A percentile compares a stretch with the other conserved stretches of the same genome.
These are phyloP conservation scores for Nephrotoma flavescens DNA, from an alignment of 2,888 invertebrate species.

Conservation along the genomic window DNA sequence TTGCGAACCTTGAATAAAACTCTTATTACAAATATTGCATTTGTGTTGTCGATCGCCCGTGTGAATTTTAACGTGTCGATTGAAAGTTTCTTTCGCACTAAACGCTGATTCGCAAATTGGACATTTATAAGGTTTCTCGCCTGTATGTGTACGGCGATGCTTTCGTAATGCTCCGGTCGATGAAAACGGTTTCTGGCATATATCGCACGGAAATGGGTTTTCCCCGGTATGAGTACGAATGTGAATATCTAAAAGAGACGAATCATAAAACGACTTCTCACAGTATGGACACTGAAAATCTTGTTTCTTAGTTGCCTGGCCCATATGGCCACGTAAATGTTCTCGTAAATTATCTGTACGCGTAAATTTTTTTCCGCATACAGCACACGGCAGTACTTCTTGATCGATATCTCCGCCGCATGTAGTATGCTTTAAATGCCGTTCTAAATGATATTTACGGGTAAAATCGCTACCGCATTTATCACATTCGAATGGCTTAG, in stretches of 20 bases:
- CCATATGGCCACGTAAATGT: slow-evolving; percentile 53
- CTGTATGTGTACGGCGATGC: slow-evolving; percentile 46
- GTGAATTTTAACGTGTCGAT: slow-evolving; percentile 59
- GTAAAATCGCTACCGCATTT: slow-evolving; percentile 53
- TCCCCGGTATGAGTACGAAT: slow-evolving; percentile 50
- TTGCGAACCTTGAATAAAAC: slow-evolving; percentile 75
- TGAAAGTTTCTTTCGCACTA: slow-evolving; percentile 69
- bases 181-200: slow-evolving; percentile 57
- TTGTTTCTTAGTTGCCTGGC: slow-evolving; percentile 39
- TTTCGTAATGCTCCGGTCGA: slow-evolving; percentile 64
- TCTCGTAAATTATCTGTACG: slow-evolving; percentile 57
- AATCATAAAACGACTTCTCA: slow-evolving; percentile 48
- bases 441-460: slow-evolving; percentile 56
- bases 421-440: slow-evolving; percentile 53
- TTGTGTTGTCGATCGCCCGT: slow-evolving; percentile 29
- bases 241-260: slow-evolving; percentile 42
- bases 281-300: slow-evolving; percentile 48
- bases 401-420: slow-evolving; percentile 38
- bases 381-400: slow-evolving; percentile 28
- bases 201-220: slow-evolving; percentile 54
- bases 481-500: slow-evolving; percentile 46
- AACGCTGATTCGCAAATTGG: slow-evolving; percentile 57
- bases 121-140: slow-evolving; percentile 52
- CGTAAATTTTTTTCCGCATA: slow-evolving; percentile 27
- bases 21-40: slow-evolving; percentile 45